Base-by-base conservation (phyloP, 2,888 invertebrate species). In the Tachina lurida region DNA sequence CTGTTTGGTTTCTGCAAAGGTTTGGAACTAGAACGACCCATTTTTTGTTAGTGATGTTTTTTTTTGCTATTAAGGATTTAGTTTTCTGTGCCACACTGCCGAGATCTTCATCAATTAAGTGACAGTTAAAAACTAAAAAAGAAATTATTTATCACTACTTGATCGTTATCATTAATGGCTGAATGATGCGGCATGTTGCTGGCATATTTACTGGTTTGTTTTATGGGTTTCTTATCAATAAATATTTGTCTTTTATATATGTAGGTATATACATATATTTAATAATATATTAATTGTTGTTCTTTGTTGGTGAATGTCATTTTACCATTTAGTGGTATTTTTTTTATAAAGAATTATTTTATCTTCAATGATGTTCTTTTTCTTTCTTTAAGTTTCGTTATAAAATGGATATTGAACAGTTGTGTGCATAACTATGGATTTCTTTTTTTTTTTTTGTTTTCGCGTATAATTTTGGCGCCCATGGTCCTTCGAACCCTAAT, bases 11-110 rank as follows among this genome's bases (percentile, higher is more conserved):
- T 86, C 54, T 88, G 88, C 45, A 82, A 41, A 10, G 84, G 77
- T 83, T 90, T 91, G 7, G 93, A 92, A 84, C 90, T 90, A 60
- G 90, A 89, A 73, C 90, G 90, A 47, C 93, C 93, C 93, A 93
- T 93, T 31, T 31, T 58, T 58, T 17, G 7, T 31, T 7, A 31
- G 5, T 31, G 12, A 10, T n/a, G n/a, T 52, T 78, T 43, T 41
- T 19, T 54, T 65, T 39, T 56, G 8, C 2, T 54, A 17, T n/a
- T 45, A 45, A 9, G 15, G 49, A 41, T 31, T 58, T 17, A 45
- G 43, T 60, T 58, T n/a, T 22, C 31, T 71, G 45, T 19, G 12
- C 65, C 74, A 17, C 13, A 54, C 39, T 56, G 10, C 13, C n/a
- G 71, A 49, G 75, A 71, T 76, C 75, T 73, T 75, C 67, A 41